Evolutionary conservation across 2,888 invertebrate species (phyloP).

Genomic region (Polia nebulosa): DNA sequence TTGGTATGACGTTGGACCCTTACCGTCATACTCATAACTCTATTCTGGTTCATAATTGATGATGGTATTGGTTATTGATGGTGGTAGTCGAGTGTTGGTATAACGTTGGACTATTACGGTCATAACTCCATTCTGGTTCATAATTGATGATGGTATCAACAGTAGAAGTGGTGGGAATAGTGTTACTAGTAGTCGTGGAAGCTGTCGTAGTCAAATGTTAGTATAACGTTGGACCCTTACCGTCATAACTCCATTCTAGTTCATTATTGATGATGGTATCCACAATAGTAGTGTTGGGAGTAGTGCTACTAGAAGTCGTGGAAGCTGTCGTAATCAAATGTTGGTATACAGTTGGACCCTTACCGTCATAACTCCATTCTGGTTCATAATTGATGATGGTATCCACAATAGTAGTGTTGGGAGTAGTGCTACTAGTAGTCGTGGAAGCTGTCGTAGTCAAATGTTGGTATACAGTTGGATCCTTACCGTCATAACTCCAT

Average conservation of each 20-base stretch:
- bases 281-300: not conserved
- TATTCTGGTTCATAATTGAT: constrained; percentile 60
- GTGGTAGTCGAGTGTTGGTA: no score
- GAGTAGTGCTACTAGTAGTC: no score
- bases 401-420: not conserved
- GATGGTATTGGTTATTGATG: not conserved
- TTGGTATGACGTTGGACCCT: not conserved
- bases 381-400: constrained; percentile 50
- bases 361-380: constrained; percentile 70
- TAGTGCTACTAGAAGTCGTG: not conserved
- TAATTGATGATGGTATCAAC: constrained; percentile 26
- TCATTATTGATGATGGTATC: constrained; percentile 38
- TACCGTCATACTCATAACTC: constrained; percentile 72
- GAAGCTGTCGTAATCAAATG: no score
- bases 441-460: not conserved
- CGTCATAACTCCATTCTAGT: constrained; percentile 69
- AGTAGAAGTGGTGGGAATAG: no score
- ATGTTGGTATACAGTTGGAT: no score
- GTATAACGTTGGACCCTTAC: constrained; percentile 52
- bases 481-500: constrained; percentile 70
- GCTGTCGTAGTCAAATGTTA: not conserved
- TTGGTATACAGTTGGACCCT: not conserved
- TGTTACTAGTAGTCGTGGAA: no score
- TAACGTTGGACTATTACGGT: constrained; percentile 59
- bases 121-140: constrained; percentile 67